phyloP scores from a whole-genome alignment of 2,888 invertebrate genomes.

The Eupithecia pulchellata region DNA sequence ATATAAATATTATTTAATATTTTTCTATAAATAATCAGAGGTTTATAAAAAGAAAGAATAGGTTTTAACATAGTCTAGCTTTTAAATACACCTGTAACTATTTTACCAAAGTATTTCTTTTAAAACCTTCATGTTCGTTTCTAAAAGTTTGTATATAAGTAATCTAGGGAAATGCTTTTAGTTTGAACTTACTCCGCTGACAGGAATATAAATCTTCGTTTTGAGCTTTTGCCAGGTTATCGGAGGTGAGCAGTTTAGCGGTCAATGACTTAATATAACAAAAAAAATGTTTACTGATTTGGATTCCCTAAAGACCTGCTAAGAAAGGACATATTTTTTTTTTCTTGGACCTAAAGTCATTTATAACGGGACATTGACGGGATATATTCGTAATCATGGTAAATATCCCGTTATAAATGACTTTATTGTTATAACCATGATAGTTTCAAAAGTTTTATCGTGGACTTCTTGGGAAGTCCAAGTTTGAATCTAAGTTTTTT shows the following conservation, averaged over 20 bases:
- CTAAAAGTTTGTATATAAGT: background rate
- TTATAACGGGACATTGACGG: no score
- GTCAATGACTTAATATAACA: background rate
- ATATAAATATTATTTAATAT: background rate
- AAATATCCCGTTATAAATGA: no score
- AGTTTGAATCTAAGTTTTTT: no score
- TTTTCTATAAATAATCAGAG: background rate
- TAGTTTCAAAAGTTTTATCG: no score
- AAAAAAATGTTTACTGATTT: no score
- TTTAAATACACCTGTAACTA: background rate
- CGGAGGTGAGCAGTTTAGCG: slow-evolving; percentile 19
- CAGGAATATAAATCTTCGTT: slow-evolving; percentile 43
- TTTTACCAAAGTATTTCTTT: background rate
- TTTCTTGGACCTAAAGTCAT: no score
- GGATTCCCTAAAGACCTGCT: no score
- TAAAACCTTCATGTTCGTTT: background rate
- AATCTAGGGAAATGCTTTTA: slow-evolving; percentile 16
- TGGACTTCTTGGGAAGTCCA: no score
- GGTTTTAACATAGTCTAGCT: background rate
- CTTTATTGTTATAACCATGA: no score
- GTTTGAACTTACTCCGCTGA: slow-evolving; percentile 30
- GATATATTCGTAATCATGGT: no score
- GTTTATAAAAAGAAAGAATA: background rate
- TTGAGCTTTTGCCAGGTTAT: slow-evolving; percentile 57
- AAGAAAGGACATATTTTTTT: no score